These are phyloP conservation scores for Leucosticte australis DNA, from an alignment of 2,113 vertebrate genomes.

Conservation along the genomic window DNA sequence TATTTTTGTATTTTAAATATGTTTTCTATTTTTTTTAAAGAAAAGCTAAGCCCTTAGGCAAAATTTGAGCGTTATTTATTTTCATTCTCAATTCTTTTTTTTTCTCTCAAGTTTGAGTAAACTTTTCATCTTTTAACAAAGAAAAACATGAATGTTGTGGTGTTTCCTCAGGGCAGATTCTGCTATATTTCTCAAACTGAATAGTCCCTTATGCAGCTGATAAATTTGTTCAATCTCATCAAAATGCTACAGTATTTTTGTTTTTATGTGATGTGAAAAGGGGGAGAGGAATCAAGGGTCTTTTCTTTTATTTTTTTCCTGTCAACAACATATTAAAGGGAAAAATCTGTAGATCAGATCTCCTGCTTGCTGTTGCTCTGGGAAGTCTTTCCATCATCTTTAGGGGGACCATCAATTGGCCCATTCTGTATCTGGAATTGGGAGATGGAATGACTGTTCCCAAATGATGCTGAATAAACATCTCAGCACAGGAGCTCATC, in stretches of 20 bases:
- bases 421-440: not conserved
- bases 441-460: not conserved
- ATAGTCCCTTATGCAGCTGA: not conserved
- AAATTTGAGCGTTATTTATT: not conserved
- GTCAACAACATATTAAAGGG: not conserved
- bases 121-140: not conserved
- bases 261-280: constrained; percentile 15
- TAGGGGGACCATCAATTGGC: not conserved
- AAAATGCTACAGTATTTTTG: not conserved
- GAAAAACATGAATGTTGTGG: not conserved
- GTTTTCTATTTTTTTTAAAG: not conserved
- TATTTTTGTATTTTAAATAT: not conserved
- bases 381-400: not conserved
- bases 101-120: not conserved
- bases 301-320: not conserved
- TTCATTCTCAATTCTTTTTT: not conserved
- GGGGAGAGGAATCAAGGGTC: not conserved
- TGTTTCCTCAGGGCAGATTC: not conserved
- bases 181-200: not conserved
- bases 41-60: not conserved
- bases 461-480: not conserved
- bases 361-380: not conserved
- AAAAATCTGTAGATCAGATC: not conserved
- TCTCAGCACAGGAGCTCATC: not conserved
- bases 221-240: not conserved